Conservation (phyloP, 2,797 vertebrate species). For the Enteromius fasciolatus region DNA sequence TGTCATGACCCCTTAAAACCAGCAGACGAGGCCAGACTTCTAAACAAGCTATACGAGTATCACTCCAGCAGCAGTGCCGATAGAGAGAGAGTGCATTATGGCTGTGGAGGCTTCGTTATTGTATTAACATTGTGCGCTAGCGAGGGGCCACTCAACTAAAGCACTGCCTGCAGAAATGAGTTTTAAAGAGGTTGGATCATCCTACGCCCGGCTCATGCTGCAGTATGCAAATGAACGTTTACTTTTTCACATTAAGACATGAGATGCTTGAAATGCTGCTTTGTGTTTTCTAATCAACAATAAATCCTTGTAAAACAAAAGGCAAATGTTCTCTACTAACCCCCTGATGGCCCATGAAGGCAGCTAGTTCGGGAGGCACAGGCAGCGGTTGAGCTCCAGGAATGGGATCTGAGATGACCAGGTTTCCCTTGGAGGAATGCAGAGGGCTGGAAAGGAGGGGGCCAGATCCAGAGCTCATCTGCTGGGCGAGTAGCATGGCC, state of each 20-base stretch:
- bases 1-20: slow-evolving; percentile 19
- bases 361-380: slow-evolving; percentile 95
- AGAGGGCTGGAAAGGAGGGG: slow-evolving; percentile 87
- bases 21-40: slow-evolving; percentile 23
- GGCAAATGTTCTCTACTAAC: slow-evolving; percentile 63
- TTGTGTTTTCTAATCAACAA: background rate
- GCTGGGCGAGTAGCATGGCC: slow-evolving; percentile 90
- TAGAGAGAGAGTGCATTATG: slow-evolving; percentile 33
- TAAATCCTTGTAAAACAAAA: background rate
- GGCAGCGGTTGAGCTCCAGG: slow-evolving; percentile 95
- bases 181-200: slow-evolving; percentile 58
- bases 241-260: slow-evolving; percentile 44
- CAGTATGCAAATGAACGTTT: slow-evolving; percentile 50
- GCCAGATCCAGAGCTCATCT: slow-evolving; percentile 84
- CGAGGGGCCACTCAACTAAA: slow-evolving; percentile 41
- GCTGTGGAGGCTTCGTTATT: slow-evolving; percentile 25
- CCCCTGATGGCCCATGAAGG: slow-evolving; percentile 83
- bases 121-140: slow-evolving; percentile 40
- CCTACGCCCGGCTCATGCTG: slow-evolving; percentile 52
- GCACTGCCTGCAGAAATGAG: slow-evolving; percentile 37
- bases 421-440: slow-evolving; percentile 93
- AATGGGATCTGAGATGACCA: slow-evolving; percentile 97
- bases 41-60: slow-evolving; percentile 32
- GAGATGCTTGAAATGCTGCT: slow-evolving; percentile 34
- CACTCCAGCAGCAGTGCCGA: slow-evolving; percentile 25